Evolutionary conservation across 92 coral and sea anemone genomes (phyloP), one percentile per base, ranked within the genome.

Genomic region (Zoanthus sociatus): DNA sequence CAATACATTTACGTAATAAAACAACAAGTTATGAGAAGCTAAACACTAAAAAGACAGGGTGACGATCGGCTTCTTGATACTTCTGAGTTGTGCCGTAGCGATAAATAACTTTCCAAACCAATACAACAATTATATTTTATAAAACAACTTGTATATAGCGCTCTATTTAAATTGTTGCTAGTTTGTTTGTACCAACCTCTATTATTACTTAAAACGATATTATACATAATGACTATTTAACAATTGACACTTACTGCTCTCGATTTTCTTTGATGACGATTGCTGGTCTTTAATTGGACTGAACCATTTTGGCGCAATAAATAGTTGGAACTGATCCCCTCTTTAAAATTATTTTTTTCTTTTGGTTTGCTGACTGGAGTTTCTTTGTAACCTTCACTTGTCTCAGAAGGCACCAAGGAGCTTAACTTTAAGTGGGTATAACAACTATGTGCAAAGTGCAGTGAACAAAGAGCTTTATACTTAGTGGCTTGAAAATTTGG

Each of bases 171-270:
- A 61, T 61, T 30, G n/a, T 61, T 61, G 69, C n/a, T 61, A 16
- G 69, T 30, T 61, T 61, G 4, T 50, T 61, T 30, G 69, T 61
- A 61, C 69, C 69, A 61, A 16, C 69, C 69, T 61, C 69, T 61
- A n/a, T 61, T 61, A 61, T 33, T 33, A 31, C 20, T 72, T 37
- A 70, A 70, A 70, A 70, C 15, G 10, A 70, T 70, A 21, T 70
- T 31, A 70, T 17, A 70, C 75, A 70, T 31, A 70, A 21, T 32
- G 75, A 70, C 75, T 70, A 50, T 50, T 50, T 61, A 61, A 61
- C 69, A n/a, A 61, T 76, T 30, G 75, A 70, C 75, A 70, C 75
- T 70, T 70, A 31, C 75, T 47, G 75, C 75, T 70, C 46, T 70
- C 48, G 75, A 70, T 70, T 21, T 70, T 37, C 47, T 70, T 70